Conservation (phyloP, 2,797 vertebrate genomes). For the Poeciliopsis paucimaculata region DNA sequence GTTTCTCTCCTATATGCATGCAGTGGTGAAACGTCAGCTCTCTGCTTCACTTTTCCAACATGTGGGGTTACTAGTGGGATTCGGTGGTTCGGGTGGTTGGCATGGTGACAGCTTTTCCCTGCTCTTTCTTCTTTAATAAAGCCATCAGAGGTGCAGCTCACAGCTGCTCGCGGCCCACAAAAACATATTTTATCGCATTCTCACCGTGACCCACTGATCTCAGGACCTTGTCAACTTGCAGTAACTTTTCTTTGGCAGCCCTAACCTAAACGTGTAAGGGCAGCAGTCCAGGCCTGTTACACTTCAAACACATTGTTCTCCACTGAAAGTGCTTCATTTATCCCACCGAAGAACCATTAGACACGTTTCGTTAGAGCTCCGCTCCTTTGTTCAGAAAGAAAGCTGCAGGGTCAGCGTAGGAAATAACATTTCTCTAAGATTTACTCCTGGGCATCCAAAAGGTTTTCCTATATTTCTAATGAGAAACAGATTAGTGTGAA, state of each 20-base stretch:
- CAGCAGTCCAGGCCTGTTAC: conserved; percentile 44
- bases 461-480: conserved; percentile 50
- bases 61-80: conserved; percentile 11
- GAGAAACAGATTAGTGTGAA: conserved; percentile 51
- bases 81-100: conserved; percentile 30
- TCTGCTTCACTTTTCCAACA: conserved; percentile 13
- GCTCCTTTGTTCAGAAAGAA: conserved; percentile 27
- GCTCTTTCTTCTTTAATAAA: conserved; percentile 10
- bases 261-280: conserved; percentile 48
- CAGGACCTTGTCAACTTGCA: conserved; percentile 37
- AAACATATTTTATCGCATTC: conserved; percentile 27
- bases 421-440: conserved; percentile 53
- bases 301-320: conserved; percentile 63
- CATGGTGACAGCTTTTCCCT: background rate
- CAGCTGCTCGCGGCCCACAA: conserved; percentile 36
- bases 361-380: conserved; percentile 39
- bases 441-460: conserved; percentile 49
- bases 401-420: conserved; percentile 57
- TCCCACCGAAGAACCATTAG: conserved; percentile 51
- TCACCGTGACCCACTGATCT: conserved; percentile 45
- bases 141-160: conserved; percentile 18
- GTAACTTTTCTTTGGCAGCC: conserved; percentile 50
- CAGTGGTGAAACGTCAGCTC: conserved; percentile 3
- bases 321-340: conserved; percentile 38
- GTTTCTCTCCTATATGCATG: conserved; percentile 13